phyloP scores from a whole-genome alignment of 2,888 invertebrate species.

The Athetis lepigone region DNA sequence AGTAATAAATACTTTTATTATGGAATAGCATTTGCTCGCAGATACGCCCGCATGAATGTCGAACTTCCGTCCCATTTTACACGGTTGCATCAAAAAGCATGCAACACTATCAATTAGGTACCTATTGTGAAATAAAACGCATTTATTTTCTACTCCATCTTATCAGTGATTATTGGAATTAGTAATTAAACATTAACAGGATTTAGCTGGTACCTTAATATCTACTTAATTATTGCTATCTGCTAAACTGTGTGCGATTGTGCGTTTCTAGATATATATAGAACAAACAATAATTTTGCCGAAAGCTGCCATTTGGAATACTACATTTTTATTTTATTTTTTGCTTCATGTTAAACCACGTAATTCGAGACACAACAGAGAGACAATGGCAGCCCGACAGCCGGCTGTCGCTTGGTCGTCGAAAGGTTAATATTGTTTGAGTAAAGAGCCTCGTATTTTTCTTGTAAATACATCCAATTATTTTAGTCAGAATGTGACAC shows the following conservation, averaged over 20 bases:
- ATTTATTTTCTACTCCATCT: slow-evolving; percentile 14
- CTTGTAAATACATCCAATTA: no score
- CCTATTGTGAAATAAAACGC: background rate
- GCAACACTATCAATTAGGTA: slow-evolving; percentile 12
- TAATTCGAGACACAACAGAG: no score
- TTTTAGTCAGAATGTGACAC: slow-evolving; percentile 55
- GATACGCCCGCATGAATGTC: no score
- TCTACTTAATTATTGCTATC: background rate
- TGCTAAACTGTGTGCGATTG: background rate
- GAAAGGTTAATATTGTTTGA: no score
- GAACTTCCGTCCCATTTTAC: no score
- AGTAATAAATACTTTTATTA: no score
- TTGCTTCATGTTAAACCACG: no score
- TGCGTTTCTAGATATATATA: background rate
- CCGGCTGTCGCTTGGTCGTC: no score
- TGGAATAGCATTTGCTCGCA: no score
- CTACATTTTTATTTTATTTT: no score
- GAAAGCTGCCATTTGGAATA: background rate
- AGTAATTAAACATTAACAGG: slow-evolving; percentile 4
- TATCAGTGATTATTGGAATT: slow-evolving; percentile 22
- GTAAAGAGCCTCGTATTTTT: no score
- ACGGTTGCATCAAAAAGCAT: background rate
- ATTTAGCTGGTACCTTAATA: slow-evolving; percentile 17
- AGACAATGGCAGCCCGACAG: no score
- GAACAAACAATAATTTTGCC: background rate